phyloP scores from a whole-genome alignment of 2,113 vertebrate species.

The Thryonomys swinderianus region DNA sequence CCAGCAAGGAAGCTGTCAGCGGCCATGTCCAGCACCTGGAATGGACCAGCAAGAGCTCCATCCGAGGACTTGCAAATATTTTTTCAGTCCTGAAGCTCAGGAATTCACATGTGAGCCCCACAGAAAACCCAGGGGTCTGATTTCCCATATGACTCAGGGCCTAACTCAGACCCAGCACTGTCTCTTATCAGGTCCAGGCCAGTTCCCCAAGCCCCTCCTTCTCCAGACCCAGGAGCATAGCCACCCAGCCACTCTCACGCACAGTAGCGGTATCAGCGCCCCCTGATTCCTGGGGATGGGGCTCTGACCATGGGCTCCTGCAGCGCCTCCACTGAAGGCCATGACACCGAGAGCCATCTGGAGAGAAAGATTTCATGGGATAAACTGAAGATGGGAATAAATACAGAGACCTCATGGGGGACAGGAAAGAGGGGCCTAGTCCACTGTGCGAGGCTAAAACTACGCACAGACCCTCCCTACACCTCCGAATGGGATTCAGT shows the following conservation, averaged over 20 bases:
- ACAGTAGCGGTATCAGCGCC: conserved; percentile 70
- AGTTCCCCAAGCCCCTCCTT: not conserved
- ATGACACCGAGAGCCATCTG: conserved; percentile 75
- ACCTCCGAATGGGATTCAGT: not conserved
- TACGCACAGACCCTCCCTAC: not conserved
- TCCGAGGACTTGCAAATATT: not conserved
- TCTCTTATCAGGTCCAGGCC: not conserved
- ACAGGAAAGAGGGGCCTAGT: not conserved
- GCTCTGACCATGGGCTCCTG: conserved; percentile 76
- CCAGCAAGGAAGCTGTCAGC: conserved; percentile 67
- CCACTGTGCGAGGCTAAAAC: not conserved
- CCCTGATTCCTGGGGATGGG: conserved; percentile 68
- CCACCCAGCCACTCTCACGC: conserved; percentile 4
- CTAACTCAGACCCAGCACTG: not conserved
- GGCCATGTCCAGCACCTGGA: conserved; percentile 75
- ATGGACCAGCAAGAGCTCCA: not conserved
- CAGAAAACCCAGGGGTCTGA: not conserved
- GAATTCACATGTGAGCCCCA: conserved; percentile 1
- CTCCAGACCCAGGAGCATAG: no score
- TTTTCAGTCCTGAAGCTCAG: not conserved
- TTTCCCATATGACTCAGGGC: not conserved
- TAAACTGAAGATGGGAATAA: not conserved
- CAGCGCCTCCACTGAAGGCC: conserved; percentile 80
- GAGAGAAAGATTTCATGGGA: not conserved
- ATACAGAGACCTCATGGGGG: not conserved